Conservation (phyloP, 2,113 vertebrate genomes). For the Nasalis larvatus region DNA sequence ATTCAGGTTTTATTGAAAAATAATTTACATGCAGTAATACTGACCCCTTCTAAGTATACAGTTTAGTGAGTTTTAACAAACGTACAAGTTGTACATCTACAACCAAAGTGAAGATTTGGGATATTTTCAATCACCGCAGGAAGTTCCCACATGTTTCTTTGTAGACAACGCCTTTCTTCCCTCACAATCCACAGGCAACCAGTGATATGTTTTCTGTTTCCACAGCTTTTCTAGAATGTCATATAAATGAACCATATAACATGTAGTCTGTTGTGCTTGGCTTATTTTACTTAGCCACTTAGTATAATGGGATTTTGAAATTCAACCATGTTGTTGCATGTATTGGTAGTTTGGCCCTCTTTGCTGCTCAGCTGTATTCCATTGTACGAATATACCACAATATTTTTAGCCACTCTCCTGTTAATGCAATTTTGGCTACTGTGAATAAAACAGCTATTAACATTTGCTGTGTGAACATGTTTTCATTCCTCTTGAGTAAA, state of each 20-base stretch:
- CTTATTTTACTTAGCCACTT: conserved; percentile 12
- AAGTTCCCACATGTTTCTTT: background rate
- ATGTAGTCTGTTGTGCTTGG: background rate
- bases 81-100: background rate
- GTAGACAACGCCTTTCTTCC: background rate
- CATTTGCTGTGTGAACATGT: background rate
- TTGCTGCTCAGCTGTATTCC: background rate
- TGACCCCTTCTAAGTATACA: background rate
- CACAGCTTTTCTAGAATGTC: background rate
- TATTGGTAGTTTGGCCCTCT: background rate
- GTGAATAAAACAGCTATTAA: background rate
- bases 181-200: background rate
- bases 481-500: conserved; percentile 28
- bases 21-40: background rate
- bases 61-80: background rate
- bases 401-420: background rate
- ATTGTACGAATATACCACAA: background rate
- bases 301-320: background rate
- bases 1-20: background rate
- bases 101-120: background rate
- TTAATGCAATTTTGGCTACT: background rate
- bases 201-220: conserved; percentile 8
- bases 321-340: background rate
- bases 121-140: background rate
- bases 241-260: background rate